A percentile compares a stretch with the other conserved stretches of the same genome.
Conservation (phyloP, 1,140 invertebrate genomes). For the Cylas formicarius region DNA sequence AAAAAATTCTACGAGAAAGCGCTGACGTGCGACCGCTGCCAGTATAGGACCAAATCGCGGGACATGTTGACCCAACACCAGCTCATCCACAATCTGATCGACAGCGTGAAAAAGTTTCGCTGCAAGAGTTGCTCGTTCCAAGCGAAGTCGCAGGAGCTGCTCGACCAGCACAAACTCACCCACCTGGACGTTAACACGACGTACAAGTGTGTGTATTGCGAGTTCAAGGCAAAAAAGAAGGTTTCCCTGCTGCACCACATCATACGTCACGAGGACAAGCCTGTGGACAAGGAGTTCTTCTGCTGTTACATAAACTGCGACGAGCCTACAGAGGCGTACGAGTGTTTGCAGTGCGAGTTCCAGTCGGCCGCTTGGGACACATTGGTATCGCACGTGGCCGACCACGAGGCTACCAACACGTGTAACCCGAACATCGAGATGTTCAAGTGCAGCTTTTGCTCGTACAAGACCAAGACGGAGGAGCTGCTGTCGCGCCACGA, state of each 20-base stretch:
- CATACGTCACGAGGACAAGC: conserved; percentile 13
- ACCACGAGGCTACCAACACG: conserved; percentile 6
- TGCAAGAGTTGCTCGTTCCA: conserved; percentile 9
- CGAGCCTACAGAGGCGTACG: conserved; percentile 12
- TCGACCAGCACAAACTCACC: conserved; percentile 8
- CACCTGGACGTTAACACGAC: background rate
- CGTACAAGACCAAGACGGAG: conserved; percentile 14
- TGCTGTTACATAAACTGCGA: conserved; percentile 6
- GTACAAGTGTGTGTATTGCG: conserved; percentile 16
- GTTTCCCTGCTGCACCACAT: conserved; percentile 13
- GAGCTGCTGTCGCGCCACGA: conserved; percentile 7
- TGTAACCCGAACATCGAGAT: conserved; percentile 4
- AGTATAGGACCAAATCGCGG: too few relatives aligned
- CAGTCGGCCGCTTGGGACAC: conserved; percentile 5
- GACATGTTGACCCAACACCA: too few relatives aligned
- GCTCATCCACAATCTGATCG: too few relatives aligned
- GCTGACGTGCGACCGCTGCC: too few relatives aligned
- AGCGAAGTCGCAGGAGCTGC: conserved; percentile 13
- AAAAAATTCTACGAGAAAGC: too few relatives aligned
- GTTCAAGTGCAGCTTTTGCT: conserved; percentile 10
- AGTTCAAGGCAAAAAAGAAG: conserved; percentile 7
- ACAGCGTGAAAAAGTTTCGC: conserved; percentile 4
- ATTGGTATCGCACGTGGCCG: conserved; percentile 14
- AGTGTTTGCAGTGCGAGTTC: conserved; percentile 18
- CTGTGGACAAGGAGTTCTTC: conserved; percentile 13